phyloP scores from a whole-genome alignment of 1,140 invertebrate genomes.

The Drosophila mojavensis region DNA sequence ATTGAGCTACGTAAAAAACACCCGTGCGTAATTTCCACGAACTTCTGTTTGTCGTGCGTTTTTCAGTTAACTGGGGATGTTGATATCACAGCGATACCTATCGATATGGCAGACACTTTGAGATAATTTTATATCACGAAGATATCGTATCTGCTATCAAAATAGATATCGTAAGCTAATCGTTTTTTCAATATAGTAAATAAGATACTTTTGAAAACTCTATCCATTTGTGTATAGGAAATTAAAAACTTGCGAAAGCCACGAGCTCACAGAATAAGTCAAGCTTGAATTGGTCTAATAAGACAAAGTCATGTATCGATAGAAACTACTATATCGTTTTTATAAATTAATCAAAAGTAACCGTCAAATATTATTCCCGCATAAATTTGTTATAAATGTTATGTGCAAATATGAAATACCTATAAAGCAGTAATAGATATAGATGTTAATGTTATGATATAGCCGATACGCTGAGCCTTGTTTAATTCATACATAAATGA shows the following conservation, averaged over 20 bases:
- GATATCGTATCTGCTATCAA: background rate
- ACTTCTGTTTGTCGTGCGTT: constrained; percentile 40
- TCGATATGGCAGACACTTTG: background rate
- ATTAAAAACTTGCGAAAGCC: background rate
- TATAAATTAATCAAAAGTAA: background rate
- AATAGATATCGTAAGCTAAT: background rate
- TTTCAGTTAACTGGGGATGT: constrained; percentile 32
- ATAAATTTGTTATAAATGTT: too few species aligned
- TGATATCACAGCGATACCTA: constrained; percentile 8
- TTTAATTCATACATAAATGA: too few species aligned
- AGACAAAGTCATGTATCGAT: background rate
- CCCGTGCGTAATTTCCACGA: constrained; percentile 45
- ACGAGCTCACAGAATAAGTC: background rate
- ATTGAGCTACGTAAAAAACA: constrained; percentile 49
- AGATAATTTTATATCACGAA: constrained; percentile 1
- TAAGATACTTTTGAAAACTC: background rate
- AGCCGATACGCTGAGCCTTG: too few species aligned
- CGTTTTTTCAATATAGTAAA: background rate
- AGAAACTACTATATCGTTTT: background rate
- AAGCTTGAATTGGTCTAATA: background rate
- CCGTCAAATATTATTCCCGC: background rate
- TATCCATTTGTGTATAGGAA: background rate
- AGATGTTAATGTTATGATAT: too few species aligned
- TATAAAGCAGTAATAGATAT: too few species aligned
- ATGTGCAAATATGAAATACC: too few species aligned